Base-by-base conservation (phyloP, 2,113 vertebrate genomes). In the Calyptommatus sinebrachiatus region DNA sequence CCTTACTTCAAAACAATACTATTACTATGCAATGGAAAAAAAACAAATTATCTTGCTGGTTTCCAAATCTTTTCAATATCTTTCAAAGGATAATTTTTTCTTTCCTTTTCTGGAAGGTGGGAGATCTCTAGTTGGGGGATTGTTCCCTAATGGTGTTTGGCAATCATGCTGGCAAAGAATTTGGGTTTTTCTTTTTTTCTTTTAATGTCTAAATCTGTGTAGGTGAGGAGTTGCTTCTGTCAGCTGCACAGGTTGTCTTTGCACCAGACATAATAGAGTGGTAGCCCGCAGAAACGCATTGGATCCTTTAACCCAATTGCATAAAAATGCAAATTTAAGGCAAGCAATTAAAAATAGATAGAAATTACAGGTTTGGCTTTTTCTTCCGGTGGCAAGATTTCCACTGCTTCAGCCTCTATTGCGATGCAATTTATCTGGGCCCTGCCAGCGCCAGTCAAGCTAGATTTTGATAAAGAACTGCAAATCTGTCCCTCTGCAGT, bases 381-480 rank as follows among this genome's bases (percentile, higher is more conserved):
- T 88, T 89, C 73, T 81, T 92, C 92, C 75, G 46, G 65, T 81
- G 87, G 90, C 87, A 85, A 93, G 93, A 88, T 90, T 90, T 91
- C 91, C 69, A 72, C 86, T 87, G 89, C 83, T 90, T 62, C 87
- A 77, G 87, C 91, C 73, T 89, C 86, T 90, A 91, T 91, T 91
- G 88, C 92, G 70, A 21, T 81, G 88, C 90, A 86, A 93, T 95
- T 93, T 91, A 93, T 90, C 91, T 94, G 94, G 91, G 83, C 93
- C 87, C 89, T 92, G 88, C 95, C 95, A 91, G 82, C 7, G 90
- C 91, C 89, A 91, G 94, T 91, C 92, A 91, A 92, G 66, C 90
- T 86, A 92, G 94, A 94, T 95, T 94, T 93, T 96, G 94, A 97
- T 95, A 92, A 94, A 96, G 94, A 93, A 92, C 92, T 78, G 87